Evolutionary conservation across 1,140 invertebrate species (phyloP), one percentile per base, ranked within the genome.

Genomic region (Rhysida immarginata): DNA sequence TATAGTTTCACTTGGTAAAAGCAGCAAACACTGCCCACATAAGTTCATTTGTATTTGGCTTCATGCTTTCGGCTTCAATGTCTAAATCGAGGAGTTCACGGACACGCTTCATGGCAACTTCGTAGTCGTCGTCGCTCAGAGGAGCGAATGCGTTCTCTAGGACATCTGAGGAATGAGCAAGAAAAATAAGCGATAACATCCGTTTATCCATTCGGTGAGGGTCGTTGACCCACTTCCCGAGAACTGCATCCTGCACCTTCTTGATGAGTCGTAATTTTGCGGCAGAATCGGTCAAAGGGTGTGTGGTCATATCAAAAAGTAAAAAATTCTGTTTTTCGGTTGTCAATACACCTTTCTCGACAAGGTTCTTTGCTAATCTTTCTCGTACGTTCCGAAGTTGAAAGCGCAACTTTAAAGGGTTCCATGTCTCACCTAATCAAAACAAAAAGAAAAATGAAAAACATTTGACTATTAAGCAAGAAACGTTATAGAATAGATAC

Each of bases 271-370:
- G 84, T 62, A 85, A 86, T 78, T 99, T 99, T n/a, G 91, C 83
- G 60, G 84, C 78, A 74, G 88, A 88, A 72, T 99, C 94, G 53
- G 88, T 93, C 42, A 99, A 77, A 35, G 96, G 96, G 81, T 99
- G 96, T 62, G 96, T 99, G 24, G 96, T 99, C 95, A 99, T 99
- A 77, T 99, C 96, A 75, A 99, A 99, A 20, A 99, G 75, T 60
- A 99, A 76, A 74, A 99, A 99, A 75, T 99, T 99, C 74, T 99
- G 96, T 77, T 99, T 99, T 74, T 99, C 96, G 53, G 96, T 99
- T 48, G 95, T 97, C 58, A 98, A 78, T n/a, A 99, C 93, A 61
- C 96, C 96, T 74, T 99, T 99, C 71, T 99, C 96, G 20, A 99
- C 96, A 63, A 99, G 78, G 77, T 98, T 99, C 72, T 99, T 99